Evolutionary conservation across 1,140 invertebrate species (phyloP).

Genomic region (Diabrotica undecimpunctata): DNA sequence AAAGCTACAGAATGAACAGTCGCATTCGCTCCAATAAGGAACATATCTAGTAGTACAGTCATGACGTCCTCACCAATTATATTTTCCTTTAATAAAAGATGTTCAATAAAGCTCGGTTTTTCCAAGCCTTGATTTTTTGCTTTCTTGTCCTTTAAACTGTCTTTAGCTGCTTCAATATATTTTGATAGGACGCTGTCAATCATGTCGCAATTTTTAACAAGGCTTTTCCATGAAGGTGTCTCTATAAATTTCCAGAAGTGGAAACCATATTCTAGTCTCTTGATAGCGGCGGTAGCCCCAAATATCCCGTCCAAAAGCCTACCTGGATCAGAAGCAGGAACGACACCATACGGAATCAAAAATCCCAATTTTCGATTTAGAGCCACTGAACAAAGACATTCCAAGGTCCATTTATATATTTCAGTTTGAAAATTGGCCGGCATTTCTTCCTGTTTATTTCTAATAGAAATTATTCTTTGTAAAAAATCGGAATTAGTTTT

Average conservation of each 20-base stretch:
- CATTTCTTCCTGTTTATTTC: conserved; percentile 62
- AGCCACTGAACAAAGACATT: conserved; percentile 55
- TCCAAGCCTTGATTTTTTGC: conserved; percentile 22
- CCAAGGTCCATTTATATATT: conserved; percentile 63
- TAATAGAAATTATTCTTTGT: conserved; percentile 46
- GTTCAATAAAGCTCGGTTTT: conserved; percentile 44
- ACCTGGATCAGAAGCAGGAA: conserved; percentile 52
- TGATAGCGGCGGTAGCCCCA: conserved; percentile 34
- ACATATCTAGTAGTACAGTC: conserved; percentile 61
- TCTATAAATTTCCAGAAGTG: conserved; percentile 65
- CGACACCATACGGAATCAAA: conserved; percentile 50
- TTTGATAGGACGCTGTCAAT: conserved; percentile 35
- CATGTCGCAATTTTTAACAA: conserved; percentile 49
- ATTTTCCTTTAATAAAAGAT: conserved; percentile 52
- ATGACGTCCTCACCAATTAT: conserved; percentile 58
- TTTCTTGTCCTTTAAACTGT: conserved; percentile 33
- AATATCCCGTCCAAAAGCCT: conserved; percentile 58
- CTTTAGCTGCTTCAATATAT: conserved; percentile 35
- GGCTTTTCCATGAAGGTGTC: conserved; percentile 56
- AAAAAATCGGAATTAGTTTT: conserved; percentile 50
- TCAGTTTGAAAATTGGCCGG: conserved; percentile 56
- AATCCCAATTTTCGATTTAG: conserved; percentile 42
- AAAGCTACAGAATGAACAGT: conserved; percentile 57
- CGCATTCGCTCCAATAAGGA: conserved; percentile 53
- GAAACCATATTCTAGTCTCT: conserved; percentile 45